A percentile compares a stretch with the other conserved stretches of the same genome.
phyloP scores from a whole-genome alignment of 2,888 invertebrate species.

The Spisula solida region DNA sequence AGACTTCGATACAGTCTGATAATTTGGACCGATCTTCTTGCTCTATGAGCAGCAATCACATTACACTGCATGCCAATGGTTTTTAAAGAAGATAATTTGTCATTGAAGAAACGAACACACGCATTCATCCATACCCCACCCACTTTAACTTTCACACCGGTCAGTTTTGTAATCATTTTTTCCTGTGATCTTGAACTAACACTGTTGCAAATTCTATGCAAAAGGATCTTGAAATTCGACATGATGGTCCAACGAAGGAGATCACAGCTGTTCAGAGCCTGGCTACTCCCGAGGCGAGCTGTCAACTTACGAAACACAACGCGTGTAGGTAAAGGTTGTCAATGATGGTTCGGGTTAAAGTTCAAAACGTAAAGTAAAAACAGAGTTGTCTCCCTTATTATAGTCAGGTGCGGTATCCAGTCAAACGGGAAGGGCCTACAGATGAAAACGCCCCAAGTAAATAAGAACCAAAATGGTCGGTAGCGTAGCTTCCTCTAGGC shows the following conservation, averaged over 20 bases:
- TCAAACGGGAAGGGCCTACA: too few relatives aligned
- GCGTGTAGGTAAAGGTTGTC: slow-evolving; percentile 13
- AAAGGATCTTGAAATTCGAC: slow-evolving; percentile 48
- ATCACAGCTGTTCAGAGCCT: neutral
- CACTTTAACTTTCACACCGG: slow-evolving; percentile 26
- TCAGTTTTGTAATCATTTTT: slow-evolving; percentile 41
- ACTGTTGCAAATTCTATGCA: slow-evolving; percentile 51
- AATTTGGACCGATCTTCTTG: slow-evolving; percentile 79
- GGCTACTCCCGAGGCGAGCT: neutral
- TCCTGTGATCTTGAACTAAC: slow-evolving; percentile 42
- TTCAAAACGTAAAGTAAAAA: neutral
- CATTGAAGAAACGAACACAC: slow-evolving; percentile 65
- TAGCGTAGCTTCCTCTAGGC: too few relatives aligned
- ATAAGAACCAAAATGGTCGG: too few relatives aligned
- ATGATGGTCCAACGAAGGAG: slow-evolving; percentile 17
- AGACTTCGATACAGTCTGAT: slow-evolving; percentile 79
- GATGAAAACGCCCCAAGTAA: too few relatives aligned
- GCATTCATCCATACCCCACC: slow-evolving; percentile 56
- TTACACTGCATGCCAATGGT: slow-evolving; percentile 81
- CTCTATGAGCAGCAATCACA: slow-evolving; percentile 80
- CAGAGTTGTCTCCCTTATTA: neutral
- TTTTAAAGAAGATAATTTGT: slow-evolving; percentile 68
- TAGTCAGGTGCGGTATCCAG: neutral
- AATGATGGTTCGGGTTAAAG: neutral
- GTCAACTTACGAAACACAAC: slow-evolving; percentile 14